A percentile compares a stretch with the other conserved stretches of the same genome.
Conservation (phyloP, 2,888 invertebrate genomes). For the Seira musarum region DNA sequence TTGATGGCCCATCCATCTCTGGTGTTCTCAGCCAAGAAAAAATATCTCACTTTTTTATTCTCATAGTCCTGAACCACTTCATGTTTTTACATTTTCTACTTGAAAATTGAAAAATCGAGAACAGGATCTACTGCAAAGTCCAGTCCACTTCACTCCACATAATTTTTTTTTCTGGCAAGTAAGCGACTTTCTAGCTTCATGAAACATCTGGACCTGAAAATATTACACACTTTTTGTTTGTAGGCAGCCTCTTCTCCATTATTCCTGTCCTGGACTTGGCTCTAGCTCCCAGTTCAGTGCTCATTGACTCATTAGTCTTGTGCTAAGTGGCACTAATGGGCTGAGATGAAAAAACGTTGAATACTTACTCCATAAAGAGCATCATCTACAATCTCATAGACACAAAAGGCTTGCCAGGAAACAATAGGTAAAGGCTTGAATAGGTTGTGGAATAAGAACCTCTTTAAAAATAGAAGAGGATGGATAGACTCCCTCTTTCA, state of each 20-base stretch:
- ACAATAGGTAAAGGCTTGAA: not conserved
- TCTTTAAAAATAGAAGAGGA: not conserved
- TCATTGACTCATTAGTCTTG: constrained; percentile 35
- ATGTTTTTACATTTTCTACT: not conserved
- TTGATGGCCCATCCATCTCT: not conserved
- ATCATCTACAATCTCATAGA: too few relatives aligned
- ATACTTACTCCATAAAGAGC: too few relatives aligned
- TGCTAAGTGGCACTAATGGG: constrained; percentile 43
- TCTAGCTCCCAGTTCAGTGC: not conserved
- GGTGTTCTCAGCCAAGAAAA: not conserved
- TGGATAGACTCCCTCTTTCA: too few relatives aligned
- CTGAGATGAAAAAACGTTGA: not conserved
- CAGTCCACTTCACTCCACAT: not conserved
- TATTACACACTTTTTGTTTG: not conserved
- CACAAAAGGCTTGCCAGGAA: too few relatives aligned
- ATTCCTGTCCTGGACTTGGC: not conserved
- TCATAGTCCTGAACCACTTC: not conserved
- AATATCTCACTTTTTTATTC: not conserved
- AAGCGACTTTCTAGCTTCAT: not conserved
- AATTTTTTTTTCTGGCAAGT: not conserved
- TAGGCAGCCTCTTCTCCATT: too few relatives aligned
- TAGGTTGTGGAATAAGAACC: not conserved
- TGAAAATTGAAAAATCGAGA: not conserved
- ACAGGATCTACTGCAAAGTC: not conserved
- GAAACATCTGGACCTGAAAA: not conserved